phyloP scores from a whole-genome alignment of 2,113 vertebrate genomes.

The Nerophis lumbriciformis region DNA sequence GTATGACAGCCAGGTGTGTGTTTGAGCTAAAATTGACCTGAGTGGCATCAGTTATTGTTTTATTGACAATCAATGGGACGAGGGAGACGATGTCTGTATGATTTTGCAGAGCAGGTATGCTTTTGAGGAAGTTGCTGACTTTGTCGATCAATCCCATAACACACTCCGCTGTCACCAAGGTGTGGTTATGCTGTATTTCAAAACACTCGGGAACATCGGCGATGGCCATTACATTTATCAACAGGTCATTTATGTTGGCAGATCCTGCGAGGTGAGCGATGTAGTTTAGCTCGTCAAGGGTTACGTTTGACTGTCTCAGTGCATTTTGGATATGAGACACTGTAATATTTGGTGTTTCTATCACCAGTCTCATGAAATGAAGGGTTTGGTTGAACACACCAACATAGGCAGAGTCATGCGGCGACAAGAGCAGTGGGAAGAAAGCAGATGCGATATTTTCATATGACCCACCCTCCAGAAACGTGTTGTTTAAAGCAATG shows the following conservation, averaged over 20 bases:
- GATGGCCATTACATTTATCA: constrained; percentile 40
- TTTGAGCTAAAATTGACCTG: constrained; percentile 20
- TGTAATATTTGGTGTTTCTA: constrained; percentile 38
- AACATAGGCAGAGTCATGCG: constrained; percentile 20
- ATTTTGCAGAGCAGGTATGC: constrained; percentile 38
- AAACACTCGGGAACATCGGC: constrained; percentile 50
- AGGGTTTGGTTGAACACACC: constrained; percentile 42
- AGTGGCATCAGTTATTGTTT: constrained; percentile 27
- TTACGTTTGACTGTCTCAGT: constrained; percentile 57
- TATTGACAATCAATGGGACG: constrained; percentile 38
- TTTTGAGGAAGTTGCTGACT: constrained; percentile 42
- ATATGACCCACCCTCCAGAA: constrained; percentile 10
- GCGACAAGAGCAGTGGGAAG: constrained; percentile 53
- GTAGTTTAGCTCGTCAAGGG: constrained; percentile 47
- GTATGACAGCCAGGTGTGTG: constrained; percentile 18
- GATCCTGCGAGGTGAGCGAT: constrained; percentile 34
- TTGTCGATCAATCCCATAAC: constrained; percentile 39
- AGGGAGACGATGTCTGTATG: constrained; percentile 41
- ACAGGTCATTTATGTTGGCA: constrained; percentile 35
- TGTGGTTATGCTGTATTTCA: constrained; percentile 20
- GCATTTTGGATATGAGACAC: constrained; percentile 46
- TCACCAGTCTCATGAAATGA: constrained; percentile 49
- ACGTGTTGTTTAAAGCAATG: constrained; percentile 14
- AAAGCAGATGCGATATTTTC: constrained; percentile 36
- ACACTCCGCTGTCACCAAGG: constrained; percentile 40